Conservation (phyloP, 2,797 vertebrate genomes). For the Huso huso region DNA sequence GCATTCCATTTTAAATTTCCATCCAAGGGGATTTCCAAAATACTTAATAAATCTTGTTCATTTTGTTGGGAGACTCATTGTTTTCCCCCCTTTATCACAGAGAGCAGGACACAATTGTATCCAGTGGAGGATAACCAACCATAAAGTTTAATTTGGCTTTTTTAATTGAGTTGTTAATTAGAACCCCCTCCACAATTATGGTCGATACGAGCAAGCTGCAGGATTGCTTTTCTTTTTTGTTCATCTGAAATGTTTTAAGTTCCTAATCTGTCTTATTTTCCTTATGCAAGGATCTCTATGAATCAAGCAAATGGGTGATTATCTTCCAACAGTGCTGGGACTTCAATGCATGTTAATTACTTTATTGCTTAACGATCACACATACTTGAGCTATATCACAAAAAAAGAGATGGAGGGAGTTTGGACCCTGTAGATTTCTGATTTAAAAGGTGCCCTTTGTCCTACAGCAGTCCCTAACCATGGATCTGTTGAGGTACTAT, state of each 20-base stretch:
- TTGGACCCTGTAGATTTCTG: neutral
- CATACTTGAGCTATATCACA: slow-evolving; percentile 8
- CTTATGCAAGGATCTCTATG: no score
- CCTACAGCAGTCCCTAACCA: neutral
- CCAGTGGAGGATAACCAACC: slow-evolving; percentile 57
- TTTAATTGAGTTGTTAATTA: slow-evolving; percentile 75
- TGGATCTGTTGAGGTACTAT: slow-evolving; percentile 4
- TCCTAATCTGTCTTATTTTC: no score
- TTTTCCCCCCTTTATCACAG: slow-evolving; percentile 2
- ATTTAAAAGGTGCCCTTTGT: slow-evolving; percentile 12
- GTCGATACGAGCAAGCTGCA: slow-evolving; percentile 36
- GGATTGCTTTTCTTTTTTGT: slow-evolving; percentile 25
- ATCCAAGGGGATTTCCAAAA: slow-evolving; percentile 10
- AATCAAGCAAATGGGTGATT: no score
- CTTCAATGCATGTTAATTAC: slow-evolving; percentile 52
- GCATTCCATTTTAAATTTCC: slow-evolving; percentile 13
- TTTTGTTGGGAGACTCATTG: slow-evolving; percentile 13
- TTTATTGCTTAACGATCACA: slow-evolving; percentile 47
- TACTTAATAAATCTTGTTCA: slow-evolving; percentile 14
- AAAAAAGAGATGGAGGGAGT: slow-evolving; percentile 3
- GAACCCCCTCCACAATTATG: slow-evolving; percentile 42
- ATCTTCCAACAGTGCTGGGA: slow-evolving; percentile 20
- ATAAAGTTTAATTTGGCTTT: slow-evolving; percentile 67
- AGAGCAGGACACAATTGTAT: slow-evolving; percentile 54
- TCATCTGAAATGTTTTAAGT: no score